phyloP scores from a whole-genome alignment of 2,888 invertebrate species.

The Campoplex nolae region DNA sequence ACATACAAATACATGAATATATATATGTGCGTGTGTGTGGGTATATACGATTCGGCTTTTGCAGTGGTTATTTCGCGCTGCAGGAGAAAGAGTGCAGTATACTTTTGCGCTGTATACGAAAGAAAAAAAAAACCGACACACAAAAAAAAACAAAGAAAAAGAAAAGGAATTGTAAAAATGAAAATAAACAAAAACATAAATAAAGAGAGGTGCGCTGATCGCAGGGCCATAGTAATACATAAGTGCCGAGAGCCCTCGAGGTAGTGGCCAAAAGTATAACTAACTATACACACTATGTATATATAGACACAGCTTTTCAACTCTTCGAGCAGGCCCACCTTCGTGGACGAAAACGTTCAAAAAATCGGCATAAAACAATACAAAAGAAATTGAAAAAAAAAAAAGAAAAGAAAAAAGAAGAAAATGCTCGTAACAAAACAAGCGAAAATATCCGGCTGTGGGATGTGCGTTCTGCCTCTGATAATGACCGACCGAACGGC shows the following conservation, averaged over 20 bases:
- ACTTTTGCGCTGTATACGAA: conserved; percentile 49
- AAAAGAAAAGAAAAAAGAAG: neutral
- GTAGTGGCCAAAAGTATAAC: conserved; percentile 50
- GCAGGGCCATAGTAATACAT: conserved; percentile 49
- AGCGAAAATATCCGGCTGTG: conserved; percentile 6
- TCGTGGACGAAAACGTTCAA: conserved; percentile 18
- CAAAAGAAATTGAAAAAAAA: conserved; percentile 13
- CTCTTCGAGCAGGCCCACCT: conserved; percentile 43
- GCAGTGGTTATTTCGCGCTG: conserved; percentile 51
- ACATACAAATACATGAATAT: conserved; percentile 5
- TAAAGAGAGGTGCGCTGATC: conserved; percentile 54
- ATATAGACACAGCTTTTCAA: conserved; percentile 50
- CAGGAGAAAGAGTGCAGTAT: conserved; percentile 51
- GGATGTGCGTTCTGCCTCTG: conserved; percentile 32
- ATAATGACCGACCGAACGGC: conserved; percentile 58
- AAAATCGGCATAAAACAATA: conserved; percentile 45
- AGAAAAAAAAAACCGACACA: neutral
- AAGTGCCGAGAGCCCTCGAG: conserved; percentile 62
- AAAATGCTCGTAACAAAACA: neutral
- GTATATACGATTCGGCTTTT: conserved; percentile 25
- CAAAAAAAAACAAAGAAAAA: too few species aligned
- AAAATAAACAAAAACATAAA: conserved; percentile 19
- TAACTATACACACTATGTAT: conserved; percentile 24
- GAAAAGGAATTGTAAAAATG: neutral
- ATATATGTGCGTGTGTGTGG: neutral